phyloP scores from a whole-genome alignment of 2,113 vertebrate species.

The Marmota flaviventris region DNA sequence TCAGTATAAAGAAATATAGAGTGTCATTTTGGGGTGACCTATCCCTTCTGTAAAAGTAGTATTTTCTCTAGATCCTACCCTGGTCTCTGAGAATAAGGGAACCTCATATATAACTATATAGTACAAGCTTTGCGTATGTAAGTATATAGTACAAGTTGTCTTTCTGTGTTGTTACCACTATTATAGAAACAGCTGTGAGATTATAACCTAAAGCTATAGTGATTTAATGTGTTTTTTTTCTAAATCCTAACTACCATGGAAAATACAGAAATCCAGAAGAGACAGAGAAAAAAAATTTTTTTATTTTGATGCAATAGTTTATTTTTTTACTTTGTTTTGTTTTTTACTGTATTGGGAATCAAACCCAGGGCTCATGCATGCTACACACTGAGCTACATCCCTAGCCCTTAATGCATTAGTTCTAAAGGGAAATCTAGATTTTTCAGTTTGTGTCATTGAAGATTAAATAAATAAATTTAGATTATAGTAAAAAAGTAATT shows the following conservation, averaged over 20 bases:
- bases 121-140: neutral
- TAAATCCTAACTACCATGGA: neutral
- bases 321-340: neutral
- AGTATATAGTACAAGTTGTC: neutral
- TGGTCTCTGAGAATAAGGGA: neutral
- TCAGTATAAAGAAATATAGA: slow-evolving; percentile 12
- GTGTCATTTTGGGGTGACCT: neutral
- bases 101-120: neutral
- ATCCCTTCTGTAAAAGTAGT: neutral
- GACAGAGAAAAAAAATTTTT: neutral
- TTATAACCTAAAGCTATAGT: slow-evolving; percentile 19
- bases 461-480: slow-evolving; percentile 20
- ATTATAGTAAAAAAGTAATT: slow-evolving; percentile 27
- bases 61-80: neutral
- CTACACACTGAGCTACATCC: too few relatives aligned
- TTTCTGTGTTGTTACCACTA: neutral
- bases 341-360: too few relatives aligned
- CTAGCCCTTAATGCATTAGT: neutral
- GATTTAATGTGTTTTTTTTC: neutral
- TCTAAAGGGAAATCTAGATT: slow-evolving; percentile 52
- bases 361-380: too few relatives aligned
- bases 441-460: slow-evolving; percentile 47
- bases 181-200: neutral
- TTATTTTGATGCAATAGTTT: neutral
- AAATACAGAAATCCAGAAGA: neutral